Evolutionary conservation across 2,113 vertebrate genomes (phyloP).

Genomic region (Clarias batrachus): DNA sequence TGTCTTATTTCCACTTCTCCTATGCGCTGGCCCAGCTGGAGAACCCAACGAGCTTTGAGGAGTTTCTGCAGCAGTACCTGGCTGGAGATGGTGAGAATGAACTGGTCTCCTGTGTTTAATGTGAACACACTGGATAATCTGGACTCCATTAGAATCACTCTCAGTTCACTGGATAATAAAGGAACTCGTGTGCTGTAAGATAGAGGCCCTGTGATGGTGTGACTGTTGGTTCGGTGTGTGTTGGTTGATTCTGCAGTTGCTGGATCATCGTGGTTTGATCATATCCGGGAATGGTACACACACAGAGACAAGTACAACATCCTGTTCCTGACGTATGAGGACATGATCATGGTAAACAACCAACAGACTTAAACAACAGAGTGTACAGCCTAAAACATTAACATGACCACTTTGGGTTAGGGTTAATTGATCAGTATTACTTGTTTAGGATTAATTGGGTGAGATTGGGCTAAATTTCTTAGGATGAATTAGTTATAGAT

Average conservation of each 20-base stretch:
- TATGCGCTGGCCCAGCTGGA: neutral
- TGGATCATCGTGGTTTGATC: conserved; percentile 68
- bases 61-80: conserved; percentile 68
- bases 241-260: conserved; percentile 51
- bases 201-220: neutral
- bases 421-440: no score
- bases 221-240: neutral
- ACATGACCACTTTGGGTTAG: no score
- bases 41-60: conserved; percentile 56
- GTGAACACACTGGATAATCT: neutral
- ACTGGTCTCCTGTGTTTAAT: neutral
- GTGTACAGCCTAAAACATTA: neutral
- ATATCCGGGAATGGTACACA: conserved; percentile 63
- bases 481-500: no score
- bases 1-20: conserved; percentile 73
- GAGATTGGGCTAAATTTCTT: no score
- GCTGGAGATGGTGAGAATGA: conserved; percentile 61
- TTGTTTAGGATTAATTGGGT: no score
- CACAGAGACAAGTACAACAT: conserved; percentile 65
- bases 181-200: neutral
- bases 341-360: conserved; percentile 67
- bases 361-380: neutral
- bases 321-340: conserved; percentile 68
- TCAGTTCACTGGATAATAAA: neutral
- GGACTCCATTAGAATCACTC: neutral